Evolutionary conservation across 1,140 invertebrate genomes (phyloP), one percentile per base, ranked within the genome.

Genomic region (Hyles euphorbiae): DNA sequence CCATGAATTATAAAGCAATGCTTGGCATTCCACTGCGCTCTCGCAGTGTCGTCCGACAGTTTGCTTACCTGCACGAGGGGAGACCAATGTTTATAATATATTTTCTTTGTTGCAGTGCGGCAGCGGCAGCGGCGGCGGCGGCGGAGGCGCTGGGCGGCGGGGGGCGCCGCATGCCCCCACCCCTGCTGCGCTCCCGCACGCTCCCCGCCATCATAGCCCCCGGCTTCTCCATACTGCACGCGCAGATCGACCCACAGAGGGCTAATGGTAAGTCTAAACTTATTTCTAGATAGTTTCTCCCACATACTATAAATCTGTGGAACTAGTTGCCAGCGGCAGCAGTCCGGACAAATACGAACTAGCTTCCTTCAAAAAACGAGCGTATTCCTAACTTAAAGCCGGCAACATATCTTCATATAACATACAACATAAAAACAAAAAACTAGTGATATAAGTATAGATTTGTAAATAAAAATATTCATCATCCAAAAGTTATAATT

Each of bases 191-290:
- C 62, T 97, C 96, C 8, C 91, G 95, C 70, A 97, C 96, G 4
- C 88, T 97, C 50, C 96, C 96, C 11, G 95, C 96, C 54, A 97
- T 97, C 75, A 94, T 97, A n/a, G 94, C 95, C 40, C 96, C 96
- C 3, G 95, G 95, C 51, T 91, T 97, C 71, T 96, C 91, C 72
- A 95, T 96, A 65, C 91, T 96, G 11, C 95, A 96, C 69, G 94
- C 95, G 43, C 94, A 95, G 83, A 93, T 95, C 72, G 93, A 94
- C 71, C 92, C 93, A 32, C 81, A 73, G 10, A 56, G 74, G 10
- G 72, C 60, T 48, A 74, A 85, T 60, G 88, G 91, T 91, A 62
- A 87, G 87, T 83, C 22, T 45, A 47, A 11, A 47, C 22, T 3
- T 22, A 48, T 22, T 10, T 11, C 11, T 46, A 10, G 3, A 46